These are phyloP conservation scores for Dicrostonyx torquatus DNA, from an alignment of 2,797 vertebrate genomes.

Conservation along the genomic window DNA sequence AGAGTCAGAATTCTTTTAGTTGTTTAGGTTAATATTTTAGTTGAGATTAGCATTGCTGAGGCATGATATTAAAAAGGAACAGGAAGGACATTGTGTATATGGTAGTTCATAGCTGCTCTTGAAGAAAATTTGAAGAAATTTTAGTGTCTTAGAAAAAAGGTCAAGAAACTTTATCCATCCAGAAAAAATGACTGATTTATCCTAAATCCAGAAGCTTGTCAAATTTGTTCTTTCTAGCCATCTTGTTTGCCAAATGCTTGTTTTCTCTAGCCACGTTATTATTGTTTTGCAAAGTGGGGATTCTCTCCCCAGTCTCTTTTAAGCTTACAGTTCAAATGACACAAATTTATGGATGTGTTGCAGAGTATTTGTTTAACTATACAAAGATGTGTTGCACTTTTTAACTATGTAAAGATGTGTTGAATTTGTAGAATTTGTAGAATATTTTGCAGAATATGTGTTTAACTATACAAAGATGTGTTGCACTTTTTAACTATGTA, in stretches of 20 bases:
- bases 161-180: neutral
- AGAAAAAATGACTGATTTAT: constrained; percentile 1
- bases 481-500: neutral
- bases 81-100: neutral
- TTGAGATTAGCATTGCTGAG: neutral
- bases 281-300: neutral
- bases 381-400: neutral
- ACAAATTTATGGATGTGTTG: neutral
- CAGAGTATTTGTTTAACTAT: neutral
- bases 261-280: neutral
- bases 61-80: neutral
- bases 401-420: neutral
- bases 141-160: neutral
- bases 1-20: neutral
- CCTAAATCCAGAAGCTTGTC: neutral
- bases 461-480: neutral
- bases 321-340: neutral
- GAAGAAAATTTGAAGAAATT: constrained; percentile 6
- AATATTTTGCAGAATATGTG: neutral
- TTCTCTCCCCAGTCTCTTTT: neutral
- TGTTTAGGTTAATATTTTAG: neutral
- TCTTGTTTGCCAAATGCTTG: constrained; percentile 23
- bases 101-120: neutral
- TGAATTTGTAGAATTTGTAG: too few relatives aligned
- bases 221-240: neutral